Conservation (phyloP, 1,140 invertebrate genomes). For the Triops longicaudatus region DNA sequence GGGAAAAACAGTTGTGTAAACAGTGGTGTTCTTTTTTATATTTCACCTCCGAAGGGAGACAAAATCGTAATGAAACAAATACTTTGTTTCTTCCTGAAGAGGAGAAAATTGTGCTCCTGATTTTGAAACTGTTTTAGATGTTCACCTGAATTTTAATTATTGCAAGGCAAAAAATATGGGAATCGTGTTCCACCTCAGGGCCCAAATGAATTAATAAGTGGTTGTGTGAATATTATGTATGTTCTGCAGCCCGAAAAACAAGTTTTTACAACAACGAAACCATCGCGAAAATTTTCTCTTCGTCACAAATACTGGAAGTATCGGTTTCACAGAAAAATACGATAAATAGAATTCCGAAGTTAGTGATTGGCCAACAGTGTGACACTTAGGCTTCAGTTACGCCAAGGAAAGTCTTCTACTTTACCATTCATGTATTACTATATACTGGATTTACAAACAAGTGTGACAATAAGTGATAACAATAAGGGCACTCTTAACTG, state of each 20-base stretch:
- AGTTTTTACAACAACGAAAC: conserved; percentile 8
- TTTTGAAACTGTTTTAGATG: conserved; percentile 9
- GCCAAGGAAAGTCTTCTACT: no score
- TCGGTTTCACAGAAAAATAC: no score
- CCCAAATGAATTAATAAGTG: conserved; percentile 11
- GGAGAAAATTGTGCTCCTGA: not conserved
- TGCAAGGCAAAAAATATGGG: conserved; percentile 9
- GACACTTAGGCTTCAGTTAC: no score
- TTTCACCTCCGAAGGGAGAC: not conserved
- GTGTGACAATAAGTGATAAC: no score
- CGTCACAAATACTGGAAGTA: not conserved
- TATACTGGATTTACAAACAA: no score
- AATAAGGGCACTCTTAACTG: no score
- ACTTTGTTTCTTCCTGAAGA: not conserved
- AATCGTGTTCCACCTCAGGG: conserved; percentile 11
- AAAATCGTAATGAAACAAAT: not conserved
- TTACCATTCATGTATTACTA: no score
- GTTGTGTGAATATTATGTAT: conserved; percentile 10
- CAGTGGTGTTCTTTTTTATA: not conserved
- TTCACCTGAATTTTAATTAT: conserved; percentile 1
- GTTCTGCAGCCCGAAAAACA: not conserved
- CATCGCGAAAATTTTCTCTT: not conserved
- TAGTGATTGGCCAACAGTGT: no score
- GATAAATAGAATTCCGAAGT: no score
- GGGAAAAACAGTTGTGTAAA: not conserved